A percentile compares a stretch with the other conserved stretches of the same genome.
Conservation (phyloP, 2,113 vertebrate genomes). For the Megatriorchis doriae region DNA sequence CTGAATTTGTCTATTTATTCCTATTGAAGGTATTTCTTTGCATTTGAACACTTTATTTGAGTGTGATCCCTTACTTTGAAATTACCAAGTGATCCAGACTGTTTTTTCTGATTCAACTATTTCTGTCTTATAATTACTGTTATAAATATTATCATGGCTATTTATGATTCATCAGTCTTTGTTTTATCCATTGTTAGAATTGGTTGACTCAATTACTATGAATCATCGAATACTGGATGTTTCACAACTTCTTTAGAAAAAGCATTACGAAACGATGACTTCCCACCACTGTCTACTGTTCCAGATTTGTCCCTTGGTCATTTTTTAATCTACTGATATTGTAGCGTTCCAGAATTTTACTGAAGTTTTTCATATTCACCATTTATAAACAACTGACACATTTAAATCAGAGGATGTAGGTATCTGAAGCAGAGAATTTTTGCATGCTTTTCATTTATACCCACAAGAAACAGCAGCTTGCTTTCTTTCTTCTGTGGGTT, state of each 20-base stretch:
- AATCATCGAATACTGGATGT: background rate
- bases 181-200: background rate
- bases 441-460: background rate
- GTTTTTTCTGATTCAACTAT: background rate
- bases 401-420: background rate
- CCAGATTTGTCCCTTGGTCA: background rate
- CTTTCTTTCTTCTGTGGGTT: background rate
- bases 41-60: background rate
- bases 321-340: background rate
- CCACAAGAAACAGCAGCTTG: background rate
- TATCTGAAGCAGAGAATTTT: background rate
- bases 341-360: background rate
- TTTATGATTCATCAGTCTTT: background rate
- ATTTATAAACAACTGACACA: background rate
- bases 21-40: background rate
- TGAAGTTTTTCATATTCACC: background rate
- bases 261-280: background rate
- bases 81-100: background rate
- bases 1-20: background rate
- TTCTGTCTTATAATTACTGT: background rate
- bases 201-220: background rate
- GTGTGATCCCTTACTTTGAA: background rate
- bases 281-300: background rate
- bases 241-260: background rate
- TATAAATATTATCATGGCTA: background rate